Evolutionary conservation across 2,888 invertebrate species (phyloP), one percentile per base, ranked within the genome.

Genomic region (Dendrolimus houi): DNA sequence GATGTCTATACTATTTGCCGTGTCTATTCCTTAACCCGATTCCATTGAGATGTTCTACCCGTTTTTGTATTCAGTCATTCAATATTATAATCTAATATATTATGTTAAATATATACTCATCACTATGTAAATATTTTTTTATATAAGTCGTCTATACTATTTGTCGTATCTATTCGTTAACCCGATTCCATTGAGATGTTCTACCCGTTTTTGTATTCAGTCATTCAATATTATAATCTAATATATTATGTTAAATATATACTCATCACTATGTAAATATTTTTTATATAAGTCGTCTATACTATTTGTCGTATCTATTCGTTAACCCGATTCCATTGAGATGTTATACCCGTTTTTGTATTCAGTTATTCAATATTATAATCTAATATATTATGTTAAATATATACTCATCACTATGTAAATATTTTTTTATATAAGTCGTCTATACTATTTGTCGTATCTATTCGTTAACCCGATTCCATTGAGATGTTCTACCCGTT

Each of bases 21-120:
- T 60, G 60, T 62, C 63, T 63, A 63, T 63, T 64, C 63, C 57
- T 62, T 60, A 63, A 58, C 55, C 60, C 59, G 64, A 67, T 70
- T 63, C 61, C 68, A 71, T 70, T 62, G 75, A 68, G 69, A 69
- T 70, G 63, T 70, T 63, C 68, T 66, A 68, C 60, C 58, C 68
- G 67, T 72, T 78, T 80, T 77, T 75, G 67, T 77, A 79, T 79
- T 79, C 75, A 76, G 75, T 77, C 76, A 73, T 75, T 70, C 69
- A 14, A 14, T 14, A 14, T 14, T 14, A 42, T 42, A 42, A 42
- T 42, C 42, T 1, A 42, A 42, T 42, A 10, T 42, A 42, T 10
- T 42, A 9, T 42, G 1, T 10, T 42, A 42, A 10, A 9, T 42
- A 42, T 9, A 8, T 42, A 10, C 9, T 42, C 10, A 42, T 42